Evolutionary conservation across 2,888 invertebrate species (phyloP), one percentile per base, ranked within the genome.

Genomic region (Drosophila pseudotalamancana): DNA sequence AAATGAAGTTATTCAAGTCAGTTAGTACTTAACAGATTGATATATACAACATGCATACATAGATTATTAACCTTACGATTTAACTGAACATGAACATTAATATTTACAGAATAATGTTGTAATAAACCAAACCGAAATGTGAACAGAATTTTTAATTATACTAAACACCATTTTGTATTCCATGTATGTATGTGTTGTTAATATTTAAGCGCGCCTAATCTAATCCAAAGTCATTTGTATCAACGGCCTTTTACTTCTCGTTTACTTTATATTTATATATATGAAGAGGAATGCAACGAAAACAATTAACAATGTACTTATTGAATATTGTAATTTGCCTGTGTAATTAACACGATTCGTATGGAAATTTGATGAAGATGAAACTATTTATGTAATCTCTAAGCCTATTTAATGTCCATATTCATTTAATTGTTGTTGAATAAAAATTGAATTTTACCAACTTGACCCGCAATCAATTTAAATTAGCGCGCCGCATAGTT

Each of bases 81-180:
- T 39, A 54, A 54, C 46, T 66, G 40, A 57, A 40, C 59, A 66
- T 54, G 31, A 59, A 39, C 37, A 72, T 55, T 69, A 62, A 71
- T 53, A 71, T 74, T 57, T 62, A 74, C 56, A 56, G 19, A 68
- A 75, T 79, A 79, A 82, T 82, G 66, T 73, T 85, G 79, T 79
- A 82, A 82, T 86, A 83, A 86, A 86, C 80, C 77, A 86, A 86
- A 87, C 77, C 65, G 73, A 83, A 84, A 87, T 84, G 81, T 87
- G 87, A 87, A 81, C 68, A 81, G 85, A 84, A 81, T 87, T 87
- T 81, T 87, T 81, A 87, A 87, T 85, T 87, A 57, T 87, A 86
- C 81, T 80, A 84, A 87, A 77, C 80, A 81, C 80, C 80, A 80
- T 84, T 87, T 81, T 81, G 81, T 81, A 86, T 81, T 86, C 81